These are phyloP conservation scores for Drosophila simulans DNA, from an alignment of 1,140 invertebrate species.

Conservation along the genomic window DNA sequence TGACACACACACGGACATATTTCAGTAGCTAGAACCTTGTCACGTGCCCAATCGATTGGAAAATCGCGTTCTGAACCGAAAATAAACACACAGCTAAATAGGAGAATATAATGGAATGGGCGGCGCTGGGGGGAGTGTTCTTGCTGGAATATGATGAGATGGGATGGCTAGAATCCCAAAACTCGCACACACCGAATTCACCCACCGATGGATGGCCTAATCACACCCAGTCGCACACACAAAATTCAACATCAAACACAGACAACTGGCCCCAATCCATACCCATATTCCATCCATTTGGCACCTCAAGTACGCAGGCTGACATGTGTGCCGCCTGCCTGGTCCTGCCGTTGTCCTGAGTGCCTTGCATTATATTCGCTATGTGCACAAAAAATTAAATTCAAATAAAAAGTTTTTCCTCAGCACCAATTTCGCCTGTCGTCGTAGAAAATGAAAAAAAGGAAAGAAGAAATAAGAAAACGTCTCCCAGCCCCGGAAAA, in stretches of 20 bases:
- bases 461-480: neutral
- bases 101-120: conserved; percentile 62
- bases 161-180: conserved; percentile 27
- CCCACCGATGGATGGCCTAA: conserved; percentile 53
- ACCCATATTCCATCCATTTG: conserved; percentile 42
- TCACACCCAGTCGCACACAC: conserved; percentile 60
- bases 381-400: conserved; percentile 43
- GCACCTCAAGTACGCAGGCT: conserved; percentile 76
- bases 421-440: conserved; percentile 23
- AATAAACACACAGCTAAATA: conserved; percentile 82
- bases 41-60: conserved; percentile 82
- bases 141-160: conserved; percentile 14
- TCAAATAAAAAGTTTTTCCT: conserved; percentile 42
- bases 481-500: conserved; percentile 18
- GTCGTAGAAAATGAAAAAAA: conserved; percentile 18
- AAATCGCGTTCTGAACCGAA: conserved; percentile 81
- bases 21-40: conserved; percentile 69
- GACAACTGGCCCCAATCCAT: conserved; percentile 17
- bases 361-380: conserved; percentile 41
- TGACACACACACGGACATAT: conserved; percentile 43
- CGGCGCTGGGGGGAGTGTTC: neutral
- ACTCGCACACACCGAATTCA: conserved; percentile 11
- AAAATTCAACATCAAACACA: conserved; percentile 70
- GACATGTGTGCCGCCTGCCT: conserved; percentile 44
- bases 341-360: conserved; percentile 27